These are phyloP conservation scores for Eulimnadia texana DNA, from an alignment of 1,140 invertebrate genomes.

Conservation along the genomic window DNA sequence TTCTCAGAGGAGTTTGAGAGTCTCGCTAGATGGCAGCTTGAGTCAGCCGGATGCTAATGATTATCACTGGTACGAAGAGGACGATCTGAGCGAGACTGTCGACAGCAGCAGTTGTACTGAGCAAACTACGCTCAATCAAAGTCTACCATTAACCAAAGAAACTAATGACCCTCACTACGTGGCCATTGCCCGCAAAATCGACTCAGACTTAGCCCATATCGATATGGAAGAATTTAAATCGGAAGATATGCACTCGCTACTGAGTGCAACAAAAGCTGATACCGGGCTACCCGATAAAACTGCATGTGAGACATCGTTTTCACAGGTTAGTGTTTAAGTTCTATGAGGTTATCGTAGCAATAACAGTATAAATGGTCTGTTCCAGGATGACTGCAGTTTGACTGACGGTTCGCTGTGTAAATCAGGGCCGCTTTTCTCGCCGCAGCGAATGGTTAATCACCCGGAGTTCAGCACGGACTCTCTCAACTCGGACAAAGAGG, in stretches of 20 bases:
- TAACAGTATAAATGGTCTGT: too few relatives aligned
- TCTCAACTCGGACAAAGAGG: conserved; percentile 58
- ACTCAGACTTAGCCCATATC: conserved; percentile 81
- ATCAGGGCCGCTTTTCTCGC: conserved; percentile 75
- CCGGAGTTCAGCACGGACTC: conserved; percentile 57
- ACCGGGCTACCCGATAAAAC: not conserved
- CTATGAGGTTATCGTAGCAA: too few relatives aligned
- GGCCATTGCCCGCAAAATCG: conserved; percentile 68
- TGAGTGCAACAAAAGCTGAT: conserved; percentile 25
- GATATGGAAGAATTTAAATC: conserved; percentile 86
- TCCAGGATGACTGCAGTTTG: conserved; percentile 13
- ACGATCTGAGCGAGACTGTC: conserved; percentile 9
- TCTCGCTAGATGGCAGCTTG: not conserved
- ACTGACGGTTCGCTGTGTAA: conserved; percentile 54
- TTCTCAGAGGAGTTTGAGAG: too few relatives aligned
- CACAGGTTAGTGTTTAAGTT: conserved; percentile 22
- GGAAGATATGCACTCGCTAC: conserved; percentile 73
- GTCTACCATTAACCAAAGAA: not conserved
- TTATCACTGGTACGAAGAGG: conserved; percentile 15
- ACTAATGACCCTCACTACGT: conserved; percentile 41
- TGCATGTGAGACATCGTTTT: conserved; percentile 25
- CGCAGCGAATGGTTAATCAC: conserved; percentile 58
- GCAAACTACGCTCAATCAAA: not conserved
- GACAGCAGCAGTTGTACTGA: not conserved
- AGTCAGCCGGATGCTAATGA: not conserved